Evolutionary conservation across 1,140 invertebrate species (phyloP).

Genomic region (Drosophila pallidifrons): DNA sequence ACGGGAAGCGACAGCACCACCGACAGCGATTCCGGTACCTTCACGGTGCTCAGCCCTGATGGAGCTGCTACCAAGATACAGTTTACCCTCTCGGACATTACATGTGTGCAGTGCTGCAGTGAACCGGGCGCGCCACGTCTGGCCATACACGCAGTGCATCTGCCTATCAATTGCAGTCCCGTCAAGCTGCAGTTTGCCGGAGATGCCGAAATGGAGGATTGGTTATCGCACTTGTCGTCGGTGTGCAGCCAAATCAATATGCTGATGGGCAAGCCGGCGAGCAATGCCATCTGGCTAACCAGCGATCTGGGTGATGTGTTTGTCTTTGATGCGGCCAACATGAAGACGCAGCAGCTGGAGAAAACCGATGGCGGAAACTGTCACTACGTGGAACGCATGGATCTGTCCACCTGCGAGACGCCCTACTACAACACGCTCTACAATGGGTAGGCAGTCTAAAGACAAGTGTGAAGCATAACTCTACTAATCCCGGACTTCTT

Average conservation of each 20-base stretch:
- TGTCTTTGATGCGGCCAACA: slow-evolving; percentile 89
- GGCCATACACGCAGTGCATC: slow-evolving; percentile 89
- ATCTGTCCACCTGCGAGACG: slow-evolving; percentile 89
- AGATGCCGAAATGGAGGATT: slow-evolving; percentile 94
- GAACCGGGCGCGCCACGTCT: slow-evolving; percentile 91
- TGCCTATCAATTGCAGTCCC: slow-evolving; percentile 85
- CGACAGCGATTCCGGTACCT: slow-evolving; percentile 88
- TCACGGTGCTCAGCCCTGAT: slow-evolving; percentile 91
- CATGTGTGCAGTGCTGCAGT: slow-evolving; percentile 90
- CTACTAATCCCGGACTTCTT: not conserved
- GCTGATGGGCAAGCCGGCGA: slow-evolving; percentile 88
- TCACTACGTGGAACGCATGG: slow-evolving; percentile 88
- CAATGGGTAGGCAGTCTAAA: slow-evolving; percentile 76
- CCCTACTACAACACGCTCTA: slow-evolving; percentile 86
- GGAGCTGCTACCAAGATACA: slow-evolving; percentile 90
- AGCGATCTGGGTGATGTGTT: slow-evolving; percentile 92
- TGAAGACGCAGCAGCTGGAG: slow-evolving; percentile 85
- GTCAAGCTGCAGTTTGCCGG: slow-evolving; percentile 91
- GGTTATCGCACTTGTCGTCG: slow-evolving; percentile 91
- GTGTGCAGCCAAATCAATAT: slow-evolving; percentile 90
- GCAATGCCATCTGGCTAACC: slow-evolving; percentile 91
- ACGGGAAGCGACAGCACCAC: slow-evolving; percentile 84
- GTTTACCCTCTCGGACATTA: slow-evolving; percentile 87
- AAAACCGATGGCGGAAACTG: slow-evolving; percentile 79
- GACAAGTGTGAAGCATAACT: too few relatives aligned